Conservation (phyloP, 2,113 vertebrate species). For the Hyaena hyaena region DNA sequence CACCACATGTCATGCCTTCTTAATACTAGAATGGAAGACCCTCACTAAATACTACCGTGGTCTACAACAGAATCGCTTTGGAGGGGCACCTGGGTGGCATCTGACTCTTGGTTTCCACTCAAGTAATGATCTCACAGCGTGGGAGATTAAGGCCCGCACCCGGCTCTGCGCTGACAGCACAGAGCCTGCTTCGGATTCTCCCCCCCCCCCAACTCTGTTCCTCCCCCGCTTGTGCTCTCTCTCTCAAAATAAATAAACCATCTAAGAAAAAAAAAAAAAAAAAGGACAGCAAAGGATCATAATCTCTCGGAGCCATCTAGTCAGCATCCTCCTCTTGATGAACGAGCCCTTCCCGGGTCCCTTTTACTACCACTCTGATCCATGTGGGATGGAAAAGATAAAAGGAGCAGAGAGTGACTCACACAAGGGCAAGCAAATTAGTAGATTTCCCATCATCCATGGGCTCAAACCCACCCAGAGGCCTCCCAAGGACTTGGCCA, state of each 20-base stretch:
- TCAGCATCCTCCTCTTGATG: not conserved
- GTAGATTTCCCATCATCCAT: not conserved
- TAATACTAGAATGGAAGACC: not conserved
- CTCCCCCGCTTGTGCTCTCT: too few relatives aligned
- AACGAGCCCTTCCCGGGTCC: not conserved
- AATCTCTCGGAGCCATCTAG: not conserved
- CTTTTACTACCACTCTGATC: not conserved
- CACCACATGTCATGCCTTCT: not conserved
- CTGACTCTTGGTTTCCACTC: too few relatives aligned
- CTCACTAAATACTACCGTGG: not conserved
- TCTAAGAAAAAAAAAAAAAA: not conserved
- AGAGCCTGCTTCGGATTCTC: too few relatives aligned
- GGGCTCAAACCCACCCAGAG: not conserved
- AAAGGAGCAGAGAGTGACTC: not conserved
- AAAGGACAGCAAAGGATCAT: not conserved
- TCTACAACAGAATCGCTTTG: not conserved
- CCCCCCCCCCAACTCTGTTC: too few relatives aligned
- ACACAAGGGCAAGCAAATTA: not conserved
- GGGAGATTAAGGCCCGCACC: too few relatives aligned
- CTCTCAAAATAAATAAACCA: too few relatives aligned
- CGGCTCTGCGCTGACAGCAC: too few relatives aligned
- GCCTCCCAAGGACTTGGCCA: not conserved
- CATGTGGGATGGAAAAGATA: not conserved
- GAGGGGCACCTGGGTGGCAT: not conserved
- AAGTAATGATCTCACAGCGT: too few relatives aligned